Base-by-base conservation (phyloP, 2,888 invertebrate species). In the Temnothorax ravouxi region DNA sequence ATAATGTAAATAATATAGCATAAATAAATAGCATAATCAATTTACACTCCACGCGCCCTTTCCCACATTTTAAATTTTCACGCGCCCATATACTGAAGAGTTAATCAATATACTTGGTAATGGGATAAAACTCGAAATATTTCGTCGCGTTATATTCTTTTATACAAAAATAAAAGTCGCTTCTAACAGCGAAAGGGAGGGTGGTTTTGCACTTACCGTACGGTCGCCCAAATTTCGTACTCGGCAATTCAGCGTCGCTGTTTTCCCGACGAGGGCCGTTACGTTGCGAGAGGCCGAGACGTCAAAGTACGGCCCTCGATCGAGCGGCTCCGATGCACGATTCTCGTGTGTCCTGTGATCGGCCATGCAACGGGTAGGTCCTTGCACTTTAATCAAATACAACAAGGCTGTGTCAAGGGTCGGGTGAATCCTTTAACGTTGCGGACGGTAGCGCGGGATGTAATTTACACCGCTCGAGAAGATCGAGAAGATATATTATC, bases 231-330 rank as follows among this genome's bases (percentile, higher is more conserved):
- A 96, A 93, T 97, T 97, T 91, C 97, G 96, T 25, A 97, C 97
- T 87, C 97, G 96, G 95, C 97, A 97, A 94, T 96, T 97, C 85
- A 97, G 95, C 92, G 97, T 96, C 3, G 97, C 97, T 3, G 97
- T 97, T 95, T 97, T 97, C 47, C 97, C 97, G 15, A 97, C 97
- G 21, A 97, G 95, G 0, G 97, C 97, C 25, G 97, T 97, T 84
- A 97, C 97, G 92, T 97, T 97, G 91, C 96, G 96, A 52, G 97
- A 97, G 85, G 97, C 97, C 0, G 96, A 95, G 80, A 96, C 95
- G 91, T 97, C 97, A 94, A 97, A 97, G 93, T 96, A 96, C 0
- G 97, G 97, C 15, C 97, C 97, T 66, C 97, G 95, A 88, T 93
- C 92, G 72, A 94, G 93, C 21, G 96, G 95, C 85, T 96, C 95